These are phyloP conservation scores for Stylophora pistillata DNA, from an alignment of 64 coral and sea anemone species.

Conservation along the genomic window DNA sequence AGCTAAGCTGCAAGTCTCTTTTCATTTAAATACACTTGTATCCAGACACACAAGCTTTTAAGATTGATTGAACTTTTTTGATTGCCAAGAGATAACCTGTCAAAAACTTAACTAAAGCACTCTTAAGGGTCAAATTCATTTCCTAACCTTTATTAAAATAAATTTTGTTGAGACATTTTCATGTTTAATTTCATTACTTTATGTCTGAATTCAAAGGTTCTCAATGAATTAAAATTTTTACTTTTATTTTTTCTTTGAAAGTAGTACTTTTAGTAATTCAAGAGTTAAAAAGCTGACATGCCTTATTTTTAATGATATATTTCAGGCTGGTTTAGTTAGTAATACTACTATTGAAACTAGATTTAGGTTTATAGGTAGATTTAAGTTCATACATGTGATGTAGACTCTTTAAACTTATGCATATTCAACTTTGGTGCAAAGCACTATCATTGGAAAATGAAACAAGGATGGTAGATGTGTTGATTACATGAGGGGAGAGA, in stretches of 20 bases:
- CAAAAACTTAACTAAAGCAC: neutral
- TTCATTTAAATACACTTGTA: neutral
- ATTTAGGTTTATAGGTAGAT: neutral
- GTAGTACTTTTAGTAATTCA: neutral
- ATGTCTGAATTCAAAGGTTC: neutral
- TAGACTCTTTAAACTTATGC: neutral
- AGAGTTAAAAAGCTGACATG: neutral
- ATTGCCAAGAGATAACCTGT: neutral
- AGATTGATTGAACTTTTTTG: conserved; percentile 1
- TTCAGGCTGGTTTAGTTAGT: neutral
- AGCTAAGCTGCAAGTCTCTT: neutral
- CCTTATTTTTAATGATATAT: neutral
- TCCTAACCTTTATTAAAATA: conserved; percentile 1
- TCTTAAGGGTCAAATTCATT: neutral
- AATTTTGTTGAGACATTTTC: neutral
- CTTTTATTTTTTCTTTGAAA: neutral
- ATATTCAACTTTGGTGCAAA: neutral
- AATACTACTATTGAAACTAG: neutral
- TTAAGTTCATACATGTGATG: neutral
- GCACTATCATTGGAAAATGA: neutral
- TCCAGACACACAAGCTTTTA: neutral
- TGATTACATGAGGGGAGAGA: neutral
- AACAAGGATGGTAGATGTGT: neutral
- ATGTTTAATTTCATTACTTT: neutral
- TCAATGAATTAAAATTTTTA: neutral